Conservation (phyloP, 35 echinoderm and acorn worm genomes). For the Heliocidaris erythrogramma region DNA sequence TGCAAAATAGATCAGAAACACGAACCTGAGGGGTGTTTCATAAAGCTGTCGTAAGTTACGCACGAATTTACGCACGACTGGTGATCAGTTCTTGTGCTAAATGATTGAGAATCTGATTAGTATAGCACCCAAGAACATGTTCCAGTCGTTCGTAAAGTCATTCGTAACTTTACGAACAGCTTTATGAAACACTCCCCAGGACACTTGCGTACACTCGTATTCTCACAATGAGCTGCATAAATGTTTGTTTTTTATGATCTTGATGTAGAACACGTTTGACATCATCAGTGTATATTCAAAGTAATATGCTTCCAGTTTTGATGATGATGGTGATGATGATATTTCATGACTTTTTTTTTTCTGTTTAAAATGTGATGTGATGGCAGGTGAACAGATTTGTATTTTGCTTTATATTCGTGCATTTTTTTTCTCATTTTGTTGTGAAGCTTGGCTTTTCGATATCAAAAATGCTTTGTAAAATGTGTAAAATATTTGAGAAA, state of each 20-base stretch:
- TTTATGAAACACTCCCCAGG: no score
- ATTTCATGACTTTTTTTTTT: background rate
- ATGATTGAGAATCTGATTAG: no score
- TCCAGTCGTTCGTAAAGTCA: no score
- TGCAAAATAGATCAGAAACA: background rate
- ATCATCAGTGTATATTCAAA: constrained; percentile 32
- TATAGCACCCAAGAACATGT: no score
- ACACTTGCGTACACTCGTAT: background rate
- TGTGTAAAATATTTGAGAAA: constrained; percentile 51
- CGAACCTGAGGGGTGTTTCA: background rate
- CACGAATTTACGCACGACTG: no score
- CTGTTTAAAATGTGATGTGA: constrained; percentile 30
- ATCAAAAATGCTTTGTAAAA: constrained; percentile 19
- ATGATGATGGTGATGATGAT: background rate
- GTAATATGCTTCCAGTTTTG: constrained; percentile 47
- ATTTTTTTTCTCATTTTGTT: constrained; percentile 7
- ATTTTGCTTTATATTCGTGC: background rate
- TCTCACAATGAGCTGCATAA: background rate
- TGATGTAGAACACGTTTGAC: background rate
- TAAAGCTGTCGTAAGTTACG: no score
- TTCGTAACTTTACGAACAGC: no score
- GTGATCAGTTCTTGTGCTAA: no score
- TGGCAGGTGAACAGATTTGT: background rate
- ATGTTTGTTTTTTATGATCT: background rate
- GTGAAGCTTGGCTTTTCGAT: constrained; percentile 28